These are phyloP conservation scores for Apamea monoglypha DNA, from an alignment of 2,888 invertebrate species.

Conservation along the genomic window DNA sequence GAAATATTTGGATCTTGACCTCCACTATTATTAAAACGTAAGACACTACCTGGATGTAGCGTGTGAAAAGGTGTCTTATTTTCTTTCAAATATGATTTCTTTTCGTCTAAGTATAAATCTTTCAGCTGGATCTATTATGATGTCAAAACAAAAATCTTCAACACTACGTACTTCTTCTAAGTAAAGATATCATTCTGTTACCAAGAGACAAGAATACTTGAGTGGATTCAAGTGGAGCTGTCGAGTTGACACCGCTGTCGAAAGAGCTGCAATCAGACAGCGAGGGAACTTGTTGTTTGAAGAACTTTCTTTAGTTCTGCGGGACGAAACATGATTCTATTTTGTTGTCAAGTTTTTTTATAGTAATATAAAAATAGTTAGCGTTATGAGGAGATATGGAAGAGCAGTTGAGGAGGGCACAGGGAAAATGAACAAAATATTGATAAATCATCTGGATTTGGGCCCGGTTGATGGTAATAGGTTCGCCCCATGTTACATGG, in stretches of 20 bases:
- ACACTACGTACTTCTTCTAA: background rate
- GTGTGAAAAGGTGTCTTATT: background rate
- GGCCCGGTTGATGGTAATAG: background rate
- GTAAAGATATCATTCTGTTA: constrained; percentile 53
- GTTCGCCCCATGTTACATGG: background rate
- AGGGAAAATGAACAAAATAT: background rate
- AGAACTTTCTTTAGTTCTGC: constrained; percentile 26
- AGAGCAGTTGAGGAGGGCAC: background rate
- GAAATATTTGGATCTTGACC: background rate
- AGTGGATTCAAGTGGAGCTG: constrained; percentile 47
- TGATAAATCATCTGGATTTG: background rate
- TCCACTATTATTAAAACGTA: background rate
- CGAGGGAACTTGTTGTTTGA: constrained; percentile 36
- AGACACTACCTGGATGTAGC: no score
- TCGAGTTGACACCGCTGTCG: constrained; percentile 38
- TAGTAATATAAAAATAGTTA: background rate
- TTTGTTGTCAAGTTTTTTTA: constrained; percentile 1
- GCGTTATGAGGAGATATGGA: no score
- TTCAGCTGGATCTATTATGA: background rate
- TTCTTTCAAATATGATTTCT: background rate
- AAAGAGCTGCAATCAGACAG: constrained; percentile 43
- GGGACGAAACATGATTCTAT: constrained; percentile 1
- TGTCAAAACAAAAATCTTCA: constrained; percentile 21
- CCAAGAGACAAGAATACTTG: constrained; percentile 46
- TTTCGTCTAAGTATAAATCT: background rate